phyloP scores from a whole-genome alignment of 2,888 invertebrate species.

The Chymomyza procnemis region DNA sequence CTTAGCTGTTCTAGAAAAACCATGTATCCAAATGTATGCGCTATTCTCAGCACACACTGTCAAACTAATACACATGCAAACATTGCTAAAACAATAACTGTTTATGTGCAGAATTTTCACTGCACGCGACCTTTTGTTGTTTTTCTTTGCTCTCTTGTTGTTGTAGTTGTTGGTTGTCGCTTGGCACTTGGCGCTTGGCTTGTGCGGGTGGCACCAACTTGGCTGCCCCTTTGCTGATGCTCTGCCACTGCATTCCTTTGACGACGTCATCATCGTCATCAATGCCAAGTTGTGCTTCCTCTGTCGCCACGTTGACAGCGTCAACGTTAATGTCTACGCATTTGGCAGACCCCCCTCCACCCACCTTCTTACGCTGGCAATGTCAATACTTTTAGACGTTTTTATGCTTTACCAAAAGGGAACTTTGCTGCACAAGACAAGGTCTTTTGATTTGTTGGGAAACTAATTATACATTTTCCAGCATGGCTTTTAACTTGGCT shows the following conservation, averaged over 20 bases:
- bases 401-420: not conserved
- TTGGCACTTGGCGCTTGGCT: no score
- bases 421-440: not conserved
- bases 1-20: conserved; percentile 29
- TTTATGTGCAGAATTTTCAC: conserved; percentile 9
- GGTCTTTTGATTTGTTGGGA: not conserved
- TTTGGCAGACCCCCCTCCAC: not conserved
- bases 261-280: not conserved
- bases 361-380: not conserved
- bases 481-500: not conserved
- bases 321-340: not conserved
- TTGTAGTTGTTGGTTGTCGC: not conserved
- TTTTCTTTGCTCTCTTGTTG: not conserved
- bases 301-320: conserved; percentile 1
- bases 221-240: not conserved
- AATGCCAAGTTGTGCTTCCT: conserved; percentile 11
- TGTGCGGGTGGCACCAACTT: not conserved
- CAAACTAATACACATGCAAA: not conserved
- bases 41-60: not conserved
- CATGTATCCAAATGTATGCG: conserved; percentile 25
- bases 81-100: not conserved
- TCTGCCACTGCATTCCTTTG: not conserved
- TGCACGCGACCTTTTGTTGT: conserved; percentile 36
- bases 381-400: conserved; percentile 18
- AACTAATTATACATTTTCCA: not conserved